Percentiles rank a stretch among this genome's conserved stretches.
These are phyloP conservation scores for Platycnemis pennipes DNA, from an alignment of 2,888 invertebrate species.

Conservation along the genomic window DNA sequence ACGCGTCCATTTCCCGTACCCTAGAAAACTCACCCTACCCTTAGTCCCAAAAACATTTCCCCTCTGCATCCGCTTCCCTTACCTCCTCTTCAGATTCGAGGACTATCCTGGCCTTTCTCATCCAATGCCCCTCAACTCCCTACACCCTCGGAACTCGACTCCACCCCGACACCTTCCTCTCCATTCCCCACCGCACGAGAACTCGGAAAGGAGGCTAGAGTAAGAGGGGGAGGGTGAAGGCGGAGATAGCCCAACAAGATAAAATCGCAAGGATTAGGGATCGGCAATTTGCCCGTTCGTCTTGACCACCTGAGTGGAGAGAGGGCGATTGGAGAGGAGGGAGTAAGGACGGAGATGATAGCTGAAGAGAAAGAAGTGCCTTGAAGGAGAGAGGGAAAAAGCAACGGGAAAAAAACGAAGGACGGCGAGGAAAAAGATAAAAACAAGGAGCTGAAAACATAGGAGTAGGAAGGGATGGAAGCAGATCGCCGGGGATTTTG, in stretches of 20 bases:
- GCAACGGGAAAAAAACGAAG: neutral
- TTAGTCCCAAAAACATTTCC: neutral
- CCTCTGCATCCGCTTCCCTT: neutral
- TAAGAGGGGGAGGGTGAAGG: neutral
- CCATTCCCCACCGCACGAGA: neutral
- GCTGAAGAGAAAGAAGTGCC: neutral
- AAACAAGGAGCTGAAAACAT: neutral
- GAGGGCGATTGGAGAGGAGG: too few relatives aligned
- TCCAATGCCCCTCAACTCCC: neutral
- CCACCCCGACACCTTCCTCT: neutral
- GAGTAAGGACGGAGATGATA: neutral
- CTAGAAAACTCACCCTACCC: neutral
- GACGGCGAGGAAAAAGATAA: neutral
- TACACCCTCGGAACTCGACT: neutral
- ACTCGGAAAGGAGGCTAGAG: neutral
- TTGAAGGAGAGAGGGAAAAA: neutral
- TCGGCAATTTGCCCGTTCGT: conserved; percentile 50
- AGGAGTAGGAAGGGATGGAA: neutral
- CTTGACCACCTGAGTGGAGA: neutral
- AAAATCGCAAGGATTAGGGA: conserved; percentile 46
- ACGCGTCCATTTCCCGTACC: neutral
- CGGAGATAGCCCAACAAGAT: conserved; percentile 20
- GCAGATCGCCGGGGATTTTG: neutral
- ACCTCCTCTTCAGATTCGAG: neutral
- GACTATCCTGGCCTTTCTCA: neutral